Conservation (phyloP, 2,113 vertebrate species). For the Neoarius graeffei region DNA sequence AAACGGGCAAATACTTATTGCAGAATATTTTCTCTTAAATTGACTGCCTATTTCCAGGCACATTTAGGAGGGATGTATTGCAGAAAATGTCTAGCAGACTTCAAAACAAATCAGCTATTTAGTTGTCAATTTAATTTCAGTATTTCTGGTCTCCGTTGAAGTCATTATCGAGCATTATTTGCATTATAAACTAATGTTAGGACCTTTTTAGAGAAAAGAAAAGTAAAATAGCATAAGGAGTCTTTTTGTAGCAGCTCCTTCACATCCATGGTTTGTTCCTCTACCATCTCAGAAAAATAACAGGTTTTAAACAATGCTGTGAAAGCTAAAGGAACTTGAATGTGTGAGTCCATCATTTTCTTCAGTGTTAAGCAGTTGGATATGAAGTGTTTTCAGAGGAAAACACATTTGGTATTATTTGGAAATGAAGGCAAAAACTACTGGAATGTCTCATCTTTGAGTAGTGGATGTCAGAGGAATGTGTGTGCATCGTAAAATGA, state of each 20-base stretch:
- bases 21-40: background rate
- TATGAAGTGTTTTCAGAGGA: background rate
- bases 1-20: background rate
- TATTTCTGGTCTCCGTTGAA: background rate
- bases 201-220: background rate
- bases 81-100: background rate
- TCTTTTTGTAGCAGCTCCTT: background rate
- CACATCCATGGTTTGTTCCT: background rate
- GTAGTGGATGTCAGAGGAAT: background rate
- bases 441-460: background rate
- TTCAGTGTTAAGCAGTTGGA: slow-evolving; percentile 9
- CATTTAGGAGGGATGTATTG: background rate
- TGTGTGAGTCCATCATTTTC: slow-evolving; percentile 23
- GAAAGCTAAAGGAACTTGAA: background rate
- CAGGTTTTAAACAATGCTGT: background rate
- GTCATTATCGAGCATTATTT: background rate
- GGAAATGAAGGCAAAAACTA: background rate
- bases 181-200: background rate
- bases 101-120: background rate
- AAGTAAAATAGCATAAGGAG: background rate
- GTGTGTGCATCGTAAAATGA: background rate
- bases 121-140: background rate
- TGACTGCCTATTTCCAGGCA: background rate
- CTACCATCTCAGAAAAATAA: background rate
- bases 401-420: slow-evolving; percentile 9